Percentiles rank a stretch among this genome's conserved stretches.
These are phyloP conservation scores for Pelecanus crispus DNA, from an alignment of 2,113 vertebrate species.

Conservation along the genomic window DNA sequence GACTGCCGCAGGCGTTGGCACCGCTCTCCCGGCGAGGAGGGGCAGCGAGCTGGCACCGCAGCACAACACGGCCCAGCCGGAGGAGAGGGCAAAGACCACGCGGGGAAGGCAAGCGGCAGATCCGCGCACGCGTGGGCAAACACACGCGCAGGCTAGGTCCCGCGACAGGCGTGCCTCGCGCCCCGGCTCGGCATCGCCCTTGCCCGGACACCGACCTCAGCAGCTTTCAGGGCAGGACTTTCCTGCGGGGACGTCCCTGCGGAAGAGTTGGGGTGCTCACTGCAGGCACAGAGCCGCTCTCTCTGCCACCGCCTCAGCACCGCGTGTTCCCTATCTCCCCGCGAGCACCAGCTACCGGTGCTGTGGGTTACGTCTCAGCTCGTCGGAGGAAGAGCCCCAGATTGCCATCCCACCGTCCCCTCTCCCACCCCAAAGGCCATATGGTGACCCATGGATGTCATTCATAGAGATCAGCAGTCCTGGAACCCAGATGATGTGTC, in stretches of 20 bases:
- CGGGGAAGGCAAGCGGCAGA: background rate
- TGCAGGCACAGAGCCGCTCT: background rate
- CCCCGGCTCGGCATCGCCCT: background rate
- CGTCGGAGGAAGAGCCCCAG: background rate
- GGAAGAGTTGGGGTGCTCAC: accelerated
- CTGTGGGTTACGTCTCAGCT: accelerated
- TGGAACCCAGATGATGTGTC: background rate
- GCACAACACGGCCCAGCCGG: accelerated
- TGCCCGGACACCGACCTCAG: background rate
- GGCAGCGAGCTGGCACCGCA: background rate
- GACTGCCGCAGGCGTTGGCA: background rate
- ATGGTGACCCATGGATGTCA: accelerated
- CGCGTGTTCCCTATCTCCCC: background rate
- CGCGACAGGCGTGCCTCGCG: accelerated
- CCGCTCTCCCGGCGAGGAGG: background rate
- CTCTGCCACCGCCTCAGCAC: background rate
- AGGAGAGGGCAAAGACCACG: background rate
- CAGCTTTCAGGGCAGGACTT: background rate
- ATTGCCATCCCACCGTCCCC: background rate
- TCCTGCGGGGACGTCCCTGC: background rate
- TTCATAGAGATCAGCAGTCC: background rate
- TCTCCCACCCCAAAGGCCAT: background rate
- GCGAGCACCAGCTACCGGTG: background rate
- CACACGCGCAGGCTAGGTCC: accelerated
- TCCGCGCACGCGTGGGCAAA: background rate